These are phyloP conservation scores for Grallaria varia DNA, from an alignment of 2,113 vertebrate genomes.

Conservation along the genomic window DNA sequence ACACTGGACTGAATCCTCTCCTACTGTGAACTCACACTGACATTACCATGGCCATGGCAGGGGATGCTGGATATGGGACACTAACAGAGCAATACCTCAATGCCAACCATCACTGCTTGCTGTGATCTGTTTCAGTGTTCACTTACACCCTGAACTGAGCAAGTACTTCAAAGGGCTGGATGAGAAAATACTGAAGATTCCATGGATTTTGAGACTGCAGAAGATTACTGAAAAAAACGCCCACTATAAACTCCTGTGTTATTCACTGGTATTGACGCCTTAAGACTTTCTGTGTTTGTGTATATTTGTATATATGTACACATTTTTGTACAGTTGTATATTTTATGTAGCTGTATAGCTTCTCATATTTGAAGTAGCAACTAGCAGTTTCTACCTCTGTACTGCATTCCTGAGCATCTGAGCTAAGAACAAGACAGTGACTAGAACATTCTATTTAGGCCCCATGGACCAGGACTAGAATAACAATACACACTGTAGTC, in stretches of 20 bases:
- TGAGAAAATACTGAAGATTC: not conserved
- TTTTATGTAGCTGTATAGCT: too few relatives aligned
- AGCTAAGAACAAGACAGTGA: too few relatives aligned
- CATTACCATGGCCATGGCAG: not conserved
- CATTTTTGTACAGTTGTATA: too few relatives aligned
- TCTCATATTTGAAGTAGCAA: too few relatives aligned
- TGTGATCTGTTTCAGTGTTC: not conserved
- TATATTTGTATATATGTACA: too few relatives aligned
- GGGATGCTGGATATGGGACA: not conserved
- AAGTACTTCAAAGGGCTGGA: not conserved
- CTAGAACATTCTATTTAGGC: too few relatives aligned
- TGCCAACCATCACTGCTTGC: not conserved
- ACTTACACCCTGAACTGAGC: not conserved
- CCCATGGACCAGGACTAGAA: too few relatives aligned
- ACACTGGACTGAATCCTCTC: not conserved
- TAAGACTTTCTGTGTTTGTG: too few relatives aligned
- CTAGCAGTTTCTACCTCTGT: too few relatives aligned
- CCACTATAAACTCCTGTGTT: not conserved
- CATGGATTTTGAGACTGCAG: not conserved
- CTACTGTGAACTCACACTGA: not conserved
- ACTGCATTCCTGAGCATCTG: too few relatives aligned
- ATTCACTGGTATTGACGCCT: rapidly evolving
- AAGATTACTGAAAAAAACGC: not conserved
- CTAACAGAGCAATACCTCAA: not conserved
- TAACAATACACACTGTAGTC: too few relatives aligned